Base-by-base conservation (phyloP, 2,888 invertebrate genomes). In the Tenthredo mesomela region DNA sequence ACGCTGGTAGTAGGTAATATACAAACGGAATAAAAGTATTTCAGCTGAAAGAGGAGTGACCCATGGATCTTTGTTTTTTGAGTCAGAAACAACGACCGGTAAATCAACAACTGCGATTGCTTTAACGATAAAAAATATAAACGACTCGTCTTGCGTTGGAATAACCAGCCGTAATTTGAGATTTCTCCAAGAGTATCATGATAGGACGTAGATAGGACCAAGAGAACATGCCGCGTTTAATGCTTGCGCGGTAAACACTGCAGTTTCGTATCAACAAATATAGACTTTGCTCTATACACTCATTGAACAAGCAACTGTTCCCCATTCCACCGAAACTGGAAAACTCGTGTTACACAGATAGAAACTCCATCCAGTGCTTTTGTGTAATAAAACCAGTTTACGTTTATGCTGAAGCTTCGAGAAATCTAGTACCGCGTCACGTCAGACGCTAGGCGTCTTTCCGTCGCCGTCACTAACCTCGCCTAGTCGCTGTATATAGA, bases 351-450 rank as follows among this genome's bases (percentile, higher is more conserved):
- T 21, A 58, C 80, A 80, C 61, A 40, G 80, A 80, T 80, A 61
- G 80, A 80, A 80, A 80, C 40, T 80, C 61, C 29, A 29, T 33
- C 37, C 58, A 77, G 54, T 29, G 77, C 47, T 77, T 77, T 77
- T 77, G 77, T 40, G 80, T 58, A 80, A 80, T 80, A 80, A 58
- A 80, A 80, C 80, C 58, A 61, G 61, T 61, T 80, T 80, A 80
- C 80, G 80, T 80, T 58, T 80, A 40, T 58, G 40, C 40, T 25
- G 2, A 15, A 80, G 61, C 40, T 61, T 61, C 33, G 12, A n/a
- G 80, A 10, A 80, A 80, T 80, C 80, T 80, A 61, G 80, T 80
- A 61, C 61, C 37, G 18, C 61, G 37, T 58, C 58, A 40, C 40
- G 50, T 58, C 61, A 61, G 58, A 80, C 37, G 58, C 21, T 12